A percentile compares a stretch with the other conserved stretches of the same genome.
Conservation (phyloP, 2,888 invertebrate genomes). For the Archips crataeganus region DNA sequence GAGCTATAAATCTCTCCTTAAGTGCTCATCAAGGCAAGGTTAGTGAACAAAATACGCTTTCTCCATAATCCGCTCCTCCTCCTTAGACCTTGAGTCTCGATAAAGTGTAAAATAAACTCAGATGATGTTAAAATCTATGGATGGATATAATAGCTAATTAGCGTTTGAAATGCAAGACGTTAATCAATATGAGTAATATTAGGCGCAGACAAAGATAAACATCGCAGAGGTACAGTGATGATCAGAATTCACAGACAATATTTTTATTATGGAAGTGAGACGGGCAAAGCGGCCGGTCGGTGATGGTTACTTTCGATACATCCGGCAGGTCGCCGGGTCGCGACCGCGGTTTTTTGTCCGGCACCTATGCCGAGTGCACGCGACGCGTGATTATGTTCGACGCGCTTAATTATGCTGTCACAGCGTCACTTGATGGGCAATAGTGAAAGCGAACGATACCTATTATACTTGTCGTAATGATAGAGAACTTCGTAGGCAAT, state of each 20-base stretch:
- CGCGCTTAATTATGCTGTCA: constrained; percentile 85
- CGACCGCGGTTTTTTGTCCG: constrained; percentile 76
- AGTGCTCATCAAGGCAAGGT: constrained; percentile 17
- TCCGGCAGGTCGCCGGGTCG: constrained; percentile 82
- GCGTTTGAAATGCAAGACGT: constrained; percentile 8
- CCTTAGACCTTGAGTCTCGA: background rate
- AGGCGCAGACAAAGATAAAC: constrained; percentile 23
- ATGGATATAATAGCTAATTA: constrained; percentile 11
- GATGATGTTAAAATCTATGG: background rate
- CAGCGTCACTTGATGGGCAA: constrained; percentile 79
- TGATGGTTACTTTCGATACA: constrained; percentile 80
- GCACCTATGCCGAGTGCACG: constrained; percentile 62
- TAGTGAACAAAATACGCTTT: constrained; percentile 31
- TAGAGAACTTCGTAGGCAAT: constrained; percentile 48
- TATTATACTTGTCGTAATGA: constrained; percentile 69
- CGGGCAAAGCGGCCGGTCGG: constrained; percentile 46
- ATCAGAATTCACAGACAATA: constrained; percentile 37
- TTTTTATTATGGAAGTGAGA: constrained; percentile 32
- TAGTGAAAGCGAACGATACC: constrained; percentile 80
- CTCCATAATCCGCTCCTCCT: constrained; percentile 25
- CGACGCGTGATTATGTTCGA: constrained; percentile 79
- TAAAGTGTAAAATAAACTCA: background rate
- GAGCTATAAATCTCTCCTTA: background rate
- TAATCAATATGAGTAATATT: constrained; percentile 22
- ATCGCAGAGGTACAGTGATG: constrained; percentile 27